Evolutionary conservation across 2,113 vertebrate species (phyloP), one percentile per base, ranked within the genome.

Genomic region (Riparia riparia): DNA sequence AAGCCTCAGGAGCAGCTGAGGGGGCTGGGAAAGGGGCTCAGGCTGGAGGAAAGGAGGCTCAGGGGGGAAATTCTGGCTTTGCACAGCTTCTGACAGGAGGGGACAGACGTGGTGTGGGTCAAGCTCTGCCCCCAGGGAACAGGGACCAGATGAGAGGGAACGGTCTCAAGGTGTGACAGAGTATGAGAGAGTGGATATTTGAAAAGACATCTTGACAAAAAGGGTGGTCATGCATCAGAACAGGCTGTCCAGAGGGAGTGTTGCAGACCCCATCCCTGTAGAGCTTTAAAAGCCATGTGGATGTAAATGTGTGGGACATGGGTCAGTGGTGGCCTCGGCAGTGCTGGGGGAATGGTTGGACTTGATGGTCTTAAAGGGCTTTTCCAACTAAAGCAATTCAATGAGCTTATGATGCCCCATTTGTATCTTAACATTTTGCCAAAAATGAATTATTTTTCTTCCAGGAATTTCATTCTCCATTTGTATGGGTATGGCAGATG

Each of bases 131-230:
- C 1, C 10, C 69, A 41, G 45, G 65, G 53, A 60, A 47, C 45
- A 60, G 53, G 19, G 53, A 66, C 53, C 74, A 53, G 45, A 25
- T 9, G 5, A 82, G 78, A 60, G 69, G 39, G 4, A 53, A 31
- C 0, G 0, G 22, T 18, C 32, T 44, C 66, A 31, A 4, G 49
- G 2, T 29, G 47, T 2, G 32, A 5, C 6, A 28, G 72, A 6
- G 2, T 0, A 25, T 5, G 22, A 1, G 5, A n/a, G 18, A 3
- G 1, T 72, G 58, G 8, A 50, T 57, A 28, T 37, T 22, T 1
- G 11, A 12, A 34, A 25, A 58, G 44, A 19, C 4, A 10, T 50
- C 25, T 42, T 28, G 18, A 60, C 7, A 14, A 11, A 34, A 58
- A 60, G 19, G 18, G 37, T 60, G 24, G 25, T 15, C 45, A 70